phyloP scores from a whole-genome alignment of 2,797 vertebrate species.

The Scolopax rusticola region DNA sequence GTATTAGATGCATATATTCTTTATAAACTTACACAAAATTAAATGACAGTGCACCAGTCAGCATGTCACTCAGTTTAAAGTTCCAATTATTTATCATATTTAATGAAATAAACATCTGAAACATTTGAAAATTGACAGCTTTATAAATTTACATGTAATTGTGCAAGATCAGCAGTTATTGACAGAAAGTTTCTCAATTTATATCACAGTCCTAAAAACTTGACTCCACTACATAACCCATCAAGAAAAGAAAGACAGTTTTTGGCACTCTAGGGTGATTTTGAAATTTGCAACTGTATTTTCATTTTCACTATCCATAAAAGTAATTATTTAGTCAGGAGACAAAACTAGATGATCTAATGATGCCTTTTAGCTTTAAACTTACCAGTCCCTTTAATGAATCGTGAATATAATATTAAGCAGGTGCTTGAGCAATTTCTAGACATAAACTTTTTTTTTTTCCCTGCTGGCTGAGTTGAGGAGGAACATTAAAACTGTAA shows the following conservation, averaged over 20 bases:
- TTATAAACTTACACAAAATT: not conserved
- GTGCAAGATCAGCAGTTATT: not conserved
- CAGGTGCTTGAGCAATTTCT: not conserved
- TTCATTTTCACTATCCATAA: not conserved
- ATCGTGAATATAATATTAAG: not conserved
- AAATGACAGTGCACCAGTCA: not conserved
- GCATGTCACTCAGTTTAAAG: not conserved
- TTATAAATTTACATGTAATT: not conserved
- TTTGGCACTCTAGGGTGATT: not conserved
- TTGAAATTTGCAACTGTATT: not conserved
- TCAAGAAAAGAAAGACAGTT: not conserved
- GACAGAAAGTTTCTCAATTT: not conserved
- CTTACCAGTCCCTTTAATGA: not conserved
- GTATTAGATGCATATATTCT: not conserved
- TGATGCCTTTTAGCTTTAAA: not conserved
- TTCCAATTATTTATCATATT: not conserved
- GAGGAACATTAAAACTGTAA: not conserved
- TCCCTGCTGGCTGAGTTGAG: not conserved
- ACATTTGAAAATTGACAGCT: not conserved
- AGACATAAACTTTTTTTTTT: not conserved
- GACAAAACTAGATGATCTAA: not conserved
- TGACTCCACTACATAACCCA: not conserved
- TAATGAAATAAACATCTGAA: not conserved
- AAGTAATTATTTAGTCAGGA: conserved; percentile 3
- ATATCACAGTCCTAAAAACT: not conserved